These are phyloP conservation scores for Hyalella azteca DNA, from an alignment of 2,888 invertebrate species.

Conservation along the genomic window DNA sequence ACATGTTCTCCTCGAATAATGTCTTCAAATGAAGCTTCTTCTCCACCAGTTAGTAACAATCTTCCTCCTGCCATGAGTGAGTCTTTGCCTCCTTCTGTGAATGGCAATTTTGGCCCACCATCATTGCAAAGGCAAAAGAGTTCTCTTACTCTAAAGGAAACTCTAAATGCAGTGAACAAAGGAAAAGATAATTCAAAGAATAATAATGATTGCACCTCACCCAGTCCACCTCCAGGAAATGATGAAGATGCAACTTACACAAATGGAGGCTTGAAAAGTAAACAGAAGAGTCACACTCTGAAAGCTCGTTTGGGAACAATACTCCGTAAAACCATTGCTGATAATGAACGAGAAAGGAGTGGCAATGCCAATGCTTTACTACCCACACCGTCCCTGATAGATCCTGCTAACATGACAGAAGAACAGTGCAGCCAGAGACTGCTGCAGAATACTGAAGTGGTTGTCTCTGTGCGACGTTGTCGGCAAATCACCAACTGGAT, in stretches of 20 bases:
- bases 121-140: conserved; percentile 2
- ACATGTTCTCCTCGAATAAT: background rate
- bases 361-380: conserved; percentile 25
- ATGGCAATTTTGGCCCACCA: background rate
- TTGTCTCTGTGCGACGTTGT: conserved; percentile 80
- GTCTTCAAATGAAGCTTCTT: background rate
- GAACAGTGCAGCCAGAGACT: conserved; percentile 61
- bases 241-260: conserved; percentile 26
- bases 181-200: background rate
- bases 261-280: conserved; percentile 27
- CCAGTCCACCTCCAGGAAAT: conserved; percentile 31
- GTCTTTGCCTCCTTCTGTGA: background rate
- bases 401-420: conserved; percentile 26
- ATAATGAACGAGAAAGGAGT: conserved; percentile 72
- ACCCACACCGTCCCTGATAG: conserved; percentile 5
- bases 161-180: conserved; percentile 20
- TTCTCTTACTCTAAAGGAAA: conserved; percentile 3
- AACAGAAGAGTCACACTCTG: conserved; percentile 74
- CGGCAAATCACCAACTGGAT: conserved; percentile 70
- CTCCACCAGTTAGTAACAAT: background rate
- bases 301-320: conserved; percentile 88
- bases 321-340: conserved; percentile 86
- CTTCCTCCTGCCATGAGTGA: background rate
- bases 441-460: conserved; percentile 80
- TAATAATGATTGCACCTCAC: background rate